These are phyloP conservation scores for Urophycis tenuis DNA, from an alignment of 2,797 vertebrate genomes.

Conservation along the genomic window DNA sequence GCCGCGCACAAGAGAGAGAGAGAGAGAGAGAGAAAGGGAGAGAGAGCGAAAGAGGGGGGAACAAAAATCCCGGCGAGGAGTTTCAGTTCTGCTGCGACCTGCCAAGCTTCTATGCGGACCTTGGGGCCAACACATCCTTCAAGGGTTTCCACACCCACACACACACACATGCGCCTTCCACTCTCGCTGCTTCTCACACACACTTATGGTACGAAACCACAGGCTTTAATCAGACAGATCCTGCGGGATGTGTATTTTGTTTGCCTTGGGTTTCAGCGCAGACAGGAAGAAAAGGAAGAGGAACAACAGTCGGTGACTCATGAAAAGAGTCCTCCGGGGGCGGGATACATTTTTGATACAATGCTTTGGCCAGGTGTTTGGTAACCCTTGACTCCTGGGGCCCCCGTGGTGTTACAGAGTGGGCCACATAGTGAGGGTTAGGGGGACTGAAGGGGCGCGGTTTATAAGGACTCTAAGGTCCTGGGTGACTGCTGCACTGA, in stretches of 20 bases:
- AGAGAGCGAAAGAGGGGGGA: not conserved
- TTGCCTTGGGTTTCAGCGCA: not conserved
- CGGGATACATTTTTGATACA: not conserved
- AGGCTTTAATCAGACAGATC: not conserved
- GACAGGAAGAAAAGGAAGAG: not conserved
- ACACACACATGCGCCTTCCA: not conserved
- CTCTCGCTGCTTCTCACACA: constrained; percentile 19
- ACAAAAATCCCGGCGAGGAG: not conserved
- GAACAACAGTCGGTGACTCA: not conserved
- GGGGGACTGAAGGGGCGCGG: not conserved
- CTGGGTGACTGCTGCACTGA: not conserved
- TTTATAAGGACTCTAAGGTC: not conserved
- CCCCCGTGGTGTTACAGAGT: not conserved
- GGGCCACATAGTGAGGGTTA: not conserved
- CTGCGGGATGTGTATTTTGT: constrained; percentile 21
- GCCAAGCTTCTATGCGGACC: constrained; percentile 44
- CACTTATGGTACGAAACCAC: not conserved
- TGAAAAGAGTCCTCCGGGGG: not conserved
- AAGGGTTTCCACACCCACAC: not conserved
- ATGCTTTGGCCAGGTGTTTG: not conserved
- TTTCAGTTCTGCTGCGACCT: constrained; percentile 51
- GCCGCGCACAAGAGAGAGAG: not conserved
- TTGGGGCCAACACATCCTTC: constrained; percentile 33
- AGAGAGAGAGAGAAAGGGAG: not conserved
- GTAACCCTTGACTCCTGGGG: not conserved